phyloP scores from a whole-genome alignment of 2,888 invertebrate species.

The Amaurobius ferox region DNA sequence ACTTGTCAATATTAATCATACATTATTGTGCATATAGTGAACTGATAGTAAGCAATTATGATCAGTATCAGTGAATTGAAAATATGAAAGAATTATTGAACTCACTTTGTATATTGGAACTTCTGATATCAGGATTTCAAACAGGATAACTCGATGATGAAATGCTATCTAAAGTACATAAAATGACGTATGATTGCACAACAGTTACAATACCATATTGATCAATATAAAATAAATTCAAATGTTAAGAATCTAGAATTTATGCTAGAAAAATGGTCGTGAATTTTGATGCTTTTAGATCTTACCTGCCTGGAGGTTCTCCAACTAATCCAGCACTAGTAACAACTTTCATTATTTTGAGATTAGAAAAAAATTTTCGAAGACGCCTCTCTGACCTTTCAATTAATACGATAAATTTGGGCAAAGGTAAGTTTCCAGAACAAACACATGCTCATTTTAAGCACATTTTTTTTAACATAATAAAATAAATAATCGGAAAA shows the following conservation, averaged over 20 bases:
- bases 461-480: neutral
- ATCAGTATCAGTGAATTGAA: too few species aligned
- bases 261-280: too few species aligned
- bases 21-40: too few species aligned
- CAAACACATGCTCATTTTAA: neutral
- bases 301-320: slow-evolving; percentile 70
- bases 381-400: slow-evolving; percentile 6
- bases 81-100: too few species aligned
- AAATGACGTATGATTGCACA: too few species aligned
- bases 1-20: too few species aligned
- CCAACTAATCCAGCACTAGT: slow-evolving; percentile 67
- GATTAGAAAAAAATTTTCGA: neutral
- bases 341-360: slow-evolving; percentile 70
- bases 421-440: neutral
- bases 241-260: too few species aligned
- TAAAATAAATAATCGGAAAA: neutral
- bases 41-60: too few species aligned
- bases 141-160: neutral
- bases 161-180: neutral
- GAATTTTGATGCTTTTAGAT: too few species aligned
- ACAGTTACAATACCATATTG: too few species aligned
- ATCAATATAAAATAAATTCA: too few species aligned
- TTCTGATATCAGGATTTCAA: neutral
- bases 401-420: neutral
- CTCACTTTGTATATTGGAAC: too few species aligned